Conservation (phyloP, 37 sponge, comb jelly and placozoan species). For the Aplysina aerophoba region DNA sequence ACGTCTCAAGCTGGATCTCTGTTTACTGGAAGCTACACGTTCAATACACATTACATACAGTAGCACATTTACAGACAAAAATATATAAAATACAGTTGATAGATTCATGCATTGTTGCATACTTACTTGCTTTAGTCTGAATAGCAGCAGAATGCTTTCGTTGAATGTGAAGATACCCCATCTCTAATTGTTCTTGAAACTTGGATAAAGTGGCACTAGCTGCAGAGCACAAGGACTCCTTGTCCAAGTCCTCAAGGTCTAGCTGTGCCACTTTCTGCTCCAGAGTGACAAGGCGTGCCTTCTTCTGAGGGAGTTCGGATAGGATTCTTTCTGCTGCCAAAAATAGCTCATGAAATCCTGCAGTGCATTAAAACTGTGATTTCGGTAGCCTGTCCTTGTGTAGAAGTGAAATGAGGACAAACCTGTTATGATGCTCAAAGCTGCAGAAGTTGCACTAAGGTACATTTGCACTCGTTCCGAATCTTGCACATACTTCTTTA, state of each 20-base stretch:
- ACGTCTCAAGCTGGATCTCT: too few species aligned
- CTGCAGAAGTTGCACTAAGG: constrained; percentile 6
- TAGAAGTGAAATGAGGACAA: not conserved
- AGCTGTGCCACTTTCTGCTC: constrained; percentile 27
- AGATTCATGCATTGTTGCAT: not conserved
- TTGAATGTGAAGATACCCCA: constrained; percentile 14
- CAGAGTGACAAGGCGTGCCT: constrained; percentile 1
- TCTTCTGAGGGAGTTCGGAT: not conserved
- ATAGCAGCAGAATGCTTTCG: constrained; percentile 16
- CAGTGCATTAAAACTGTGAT: constrained; percentile 3
- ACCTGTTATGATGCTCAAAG: constrained; percentile 30
- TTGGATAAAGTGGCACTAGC: constrained; percentile 20
- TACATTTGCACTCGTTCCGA: constrained; percentile 11
- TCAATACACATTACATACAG: too few species aligned
- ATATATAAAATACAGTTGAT: too few species aligned
- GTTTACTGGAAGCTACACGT: constrained; percentile 25
- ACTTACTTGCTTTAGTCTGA: constrained; percentile 21
- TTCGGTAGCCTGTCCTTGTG: not conserved
- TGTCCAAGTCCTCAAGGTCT: constrained; percentile 10
- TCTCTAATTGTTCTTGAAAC: constrained; percentile 8
- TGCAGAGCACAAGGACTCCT: constrained; percentile 27
- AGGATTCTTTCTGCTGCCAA: not conserved
- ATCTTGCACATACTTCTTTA: constrained; percentile 23
- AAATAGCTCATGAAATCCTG: constrained; percentile 23
- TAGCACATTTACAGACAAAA: too few species aligned